Base-by-base conservation (phyloP, 2,797 vertebrate genomes). In the Ctenosaura bakeri region DNA sequence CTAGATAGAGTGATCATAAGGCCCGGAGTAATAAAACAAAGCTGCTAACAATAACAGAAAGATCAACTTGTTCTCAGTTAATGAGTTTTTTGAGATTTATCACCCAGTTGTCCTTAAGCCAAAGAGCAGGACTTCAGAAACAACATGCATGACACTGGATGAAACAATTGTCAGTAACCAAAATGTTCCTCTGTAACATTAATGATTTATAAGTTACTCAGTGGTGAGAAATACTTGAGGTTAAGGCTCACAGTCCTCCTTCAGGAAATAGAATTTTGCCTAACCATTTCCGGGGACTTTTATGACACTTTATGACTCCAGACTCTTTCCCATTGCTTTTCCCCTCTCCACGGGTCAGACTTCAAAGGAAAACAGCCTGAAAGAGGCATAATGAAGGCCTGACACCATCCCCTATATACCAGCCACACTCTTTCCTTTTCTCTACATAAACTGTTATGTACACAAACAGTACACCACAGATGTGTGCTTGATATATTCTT, bases 31-130 rank as follows among this genome's bases (percentile, higher is more conserved):
- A 78, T 66, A 16, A 89, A 69, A 76, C 32, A 24, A 85, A 85
- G 56, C 29, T 84, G 62, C 64, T 59, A 59, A 46, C 14, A 86
- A 73, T 0, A 22, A 85, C 1, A 0, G n/a, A 4, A 16, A 89
- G 87, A 85, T 92, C 88, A 71, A 91, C 83, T 92, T 89, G 85
- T 94, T 91, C 93, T 71, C 74, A 71, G 91, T 79, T 91, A 93
- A 86, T 16, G 81, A 81, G 89, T 92, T 86, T 87, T 80, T 92
- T 59, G 66, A 50, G 91, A 92, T 90, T 91, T 69, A 88, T 93
- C 88, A 90, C 90, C 92, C 91, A 90, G 88, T 92, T 91, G 90
- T 76, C 4, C 52, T 50, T 78, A 79, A 77, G 56, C 0, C 0
- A 74, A 88, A 69, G 82, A 80, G 20, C 79, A 71, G 62, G 6